Evolutionary conservation across 2,888 invertebrate genomes (phyloP), one percentile per base, ranked within the genome.

Genomic region (Cryptosula pallasiana): DNA sequence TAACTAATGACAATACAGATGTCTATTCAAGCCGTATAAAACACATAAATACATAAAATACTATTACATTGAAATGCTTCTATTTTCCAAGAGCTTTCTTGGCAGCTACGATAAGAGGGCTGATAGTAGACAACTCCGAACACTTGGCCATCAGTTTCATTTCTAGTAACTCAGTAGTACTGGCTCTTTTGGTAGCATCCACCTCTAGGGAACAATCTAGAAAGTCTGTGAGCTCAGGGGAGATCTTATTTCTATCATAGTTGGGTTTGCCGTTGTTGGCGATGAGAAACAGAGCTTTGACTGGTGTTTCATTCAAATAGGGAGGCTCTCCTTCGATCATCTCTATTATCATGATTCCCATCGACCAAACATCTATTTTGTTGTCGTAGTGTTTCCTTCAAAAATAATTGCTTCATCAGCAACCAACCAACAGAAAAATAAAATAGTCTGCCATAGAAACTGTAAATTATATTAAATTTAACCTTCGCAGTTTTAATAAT

Each of bases 261-360:
- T 90, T 0, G 95, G 75, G 95, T 78, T 94, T 89, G 0, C 95
- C 95, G 73, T 93, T 92, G 0, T 94, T 93, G 0, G 95, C 95
- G 75, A 96, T 96, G 77, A 95, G 87, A 87, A 95, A 96, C 63
- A 96, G 87, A 1, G 95, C 94, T 76, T 83, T 79, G 27, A 94
- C 81, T 0, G 94, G 95, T 0, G 93, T 91, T 84, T 95, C 95
- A 79, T 93, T 91, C 84, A 96, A 89, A 82, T 96, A 96, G 0
- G 95, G 95, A 0, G 95, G 95, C 81, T 94, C 93, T 0, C 95
- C 95, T 82, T 95, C 94, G 69, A 96, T 91, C 92, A 93, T 92
- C 85, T 94, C 93, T 73, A 96, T 93, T 0, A 93, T 93, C 95
- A 96, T 94, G 73, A 96, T 95, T 9, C 94, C 94, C 71, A 95